Base-by-base conservation (phyloP, 1,140 invertebrate genomes). In the Aculops lycopersici region DNA sequence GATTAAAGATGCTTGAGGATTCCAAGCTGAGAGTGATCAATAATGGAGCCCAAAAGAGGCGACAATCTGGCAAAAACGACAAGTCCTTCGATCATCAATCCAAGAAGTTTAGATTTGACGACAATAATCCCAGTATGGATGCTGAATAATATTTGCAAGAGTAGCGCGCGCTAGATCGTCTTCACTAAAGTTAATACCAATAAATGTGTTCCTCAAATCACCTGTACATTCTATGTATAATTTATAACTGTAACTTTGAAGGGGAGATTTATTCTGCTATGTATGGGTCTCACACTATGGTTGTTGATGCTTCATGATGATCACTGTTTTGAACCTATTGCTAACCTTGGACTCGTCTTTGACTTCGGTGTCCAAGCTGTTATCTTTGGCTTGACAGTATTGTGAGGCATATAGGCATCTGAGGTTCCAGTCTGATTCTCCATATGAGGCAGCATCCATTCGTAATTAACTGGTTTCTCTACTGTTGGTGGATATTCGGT, bases 391-490 rank as follows among this genome's bases (percentile, higher is more conserved):
- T 54, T 57, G 15, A 74, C 76, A 8, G 86, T 94, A 41, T 65
- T 69, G 56, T 88, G 94, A 0, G 86, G 84, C 46, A 75, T 70
- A 52, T 84, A 95, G 12, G 57, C 53, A 5, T 50, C 51, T 21
- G 15, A 49, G 17, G 77, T 81, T 20, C 79, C 83, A 14, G 72
- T 71, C 17, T 69, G 41, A 57, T 95, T 94, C 51, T 74, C 70
- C 19, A 63, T 69, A 54, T 81, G 75, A 41, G 77, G 69, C 3
- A 58, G 47, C 64, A 88, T 72, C 84, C 84, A 94, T 49, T 70
- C 68, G 53, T 84, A 68, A 44, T 55, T 43, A 1, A 54, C 51
- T 4, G 57, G 56, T 17, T 58, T 52, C 20, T 48, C 50, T 35
- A 52, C 48, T 24, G 57, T 59, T 16, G 76, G 76, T n/a, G 67